Base-by-base conservation (phyloP, 2,888 invertebrate species). In the Tiliacea citrago region DNA sequence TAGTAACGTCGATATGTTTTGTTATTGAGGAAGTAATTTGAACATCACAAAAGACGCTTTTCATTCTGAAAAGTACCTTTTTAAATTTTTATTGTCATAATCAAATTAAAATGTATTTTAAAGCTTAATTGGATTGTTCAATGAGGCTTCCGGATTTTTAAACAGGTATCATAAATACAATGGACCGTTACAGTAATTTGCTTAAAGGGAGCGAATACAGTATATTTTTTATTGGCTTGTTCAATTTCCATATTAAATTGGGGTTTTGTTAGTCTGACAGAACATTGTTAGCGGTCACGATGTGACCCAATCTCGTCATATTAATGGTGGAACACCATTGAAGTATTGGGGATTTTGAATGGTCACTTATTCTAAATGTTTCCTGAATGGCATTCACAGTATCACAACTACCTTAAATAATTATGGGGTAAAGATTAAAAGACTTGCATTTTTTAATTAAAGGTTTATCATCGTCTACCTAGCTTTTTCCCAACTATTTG, bases 191-290 rank as follows among this genome's bases (percentile, higher is more conserved):
- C 83, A 88, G 79, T 88, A 80, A 90, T 90, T 89, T 88, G 87
- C 83, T 84, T 90, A 86, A 88, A 87, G 85, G 87, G 87, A 88
- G 86, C 68, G 84, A 86, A 89, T 86, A 68, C 63, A 73, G 61
- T n/a, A n/a, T n/a, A n/a, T 66, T 68, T 83, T 82, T 91, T 90
- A 89, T 91, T 88, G 84, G 79, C 76, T 82, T 71, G 78, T 82
- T 77, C 84, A 89, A 92, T 93, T 91, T 91, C 88, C 90, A 91
- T 91, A 90, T 88, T 89, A 91, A 92, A 90, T 88, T 85, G 83
- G n/a, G 84, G 85, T 89, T 91, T 92, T 90, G 90, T 92, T 90
- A 75, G 66, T 62, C 49, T 84, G 86, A 88, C 84, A 82, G 78
- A 68, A 80, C 81, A 88, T 91, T 90, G 90, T 90, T 78, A 85